Evolutionary conservation across 2,797 vertebrate genomes (phyloP), one percentile per base, ranked within the genome.

Genomic region (Florisuga fusca): DNA sequence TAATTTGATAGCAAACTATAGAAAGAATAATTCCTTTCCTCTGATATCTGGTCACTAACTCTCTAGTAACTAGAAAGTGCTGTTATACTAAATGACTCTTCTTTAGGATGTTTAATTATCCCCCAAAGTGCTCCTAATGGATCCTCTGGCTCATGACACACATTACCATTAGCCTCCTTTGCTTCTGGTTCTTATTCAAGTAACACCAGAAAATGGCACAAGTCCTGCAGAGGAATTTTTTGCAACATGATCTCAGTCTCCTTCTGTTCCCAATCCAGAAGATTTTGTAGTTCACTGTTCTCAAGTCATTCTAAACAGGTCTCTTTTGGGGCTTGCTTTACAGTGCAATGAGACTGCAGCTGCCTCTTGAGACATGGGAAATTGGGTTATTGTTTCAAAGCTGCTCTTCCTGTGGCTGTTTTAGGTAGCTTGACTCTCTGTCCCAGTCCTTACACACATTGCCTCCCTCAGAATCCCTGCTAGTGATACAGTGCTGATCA

Each of bases 101-200:
- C 74, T 90, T 92, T 64, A 93, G 82, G 84, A 85, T 84, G 66
- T 77, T 94, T 91, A 85, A 94, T 97, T 93, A 93, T 82, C 46
- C 64, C 82, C 45, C 8, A 61, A 84, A 96, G 78, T 85, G 80
- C 93, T 95, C 19, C 90, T 95, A 95, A 87, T 91, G 78, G 78
- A 93, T 87, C 68, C 34, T 96, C 81, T 93, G 94, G 85, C 81
- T 95, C 50, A 73, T 6, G 21, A 50, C 34, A 88, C 21, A 72
- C 26, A 34, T 80, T 75, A 61, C 48, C 87, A 12, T 85, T 79
- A 88, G 51, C 33, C 64, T 80, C n/a, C 31, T 87, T 87, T 73
- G 29, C 55, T 79, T 85, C 68, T 96, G 75, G 25, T 82, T 83
- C 62, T 84, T 51, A 64, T 76, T 94, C 83, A 89, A 93, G 84